These are phyloP conservation scores for Stomatorhinus ivindoensis DNA, from an alignment of 2,113 vertebrate genomes.

Conservation along the genomic window DNA sequence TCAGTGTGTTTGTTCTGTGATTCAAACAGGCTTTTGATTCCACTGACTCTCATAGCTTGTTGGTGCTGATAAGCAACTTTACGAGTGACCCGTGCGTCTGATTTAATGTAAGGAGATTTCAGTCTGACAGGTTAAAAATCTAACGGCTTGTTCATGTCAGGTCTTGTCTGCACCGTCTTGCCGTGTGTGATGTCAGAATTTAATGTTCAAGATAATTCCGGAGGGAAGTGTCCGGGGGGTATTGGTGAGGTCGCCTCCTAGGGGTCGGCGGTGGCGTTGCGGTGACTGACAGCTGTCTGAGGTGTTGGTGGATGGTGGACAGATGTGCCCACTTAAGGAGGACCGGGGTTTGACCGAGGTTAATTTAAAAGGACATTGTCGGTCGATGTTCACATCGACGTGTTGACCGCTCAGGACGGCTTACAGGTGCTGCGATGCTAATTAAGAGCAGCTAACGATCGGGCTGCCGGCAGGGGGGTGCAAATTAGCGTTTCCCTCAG, in stretches of 20 bases:
- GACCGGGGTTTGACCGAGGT: background rate
- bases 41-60: background rate
- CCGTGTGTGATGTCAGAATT: background rate
- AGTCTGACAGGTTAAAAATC: background rate
- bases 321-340: background rate
- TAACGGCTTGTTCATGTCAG: background rate
- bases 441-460: background rate
- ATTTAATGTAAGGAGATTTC: background rate
- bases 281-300: conserved; percentile 31
- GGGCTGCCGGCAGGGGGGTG: background rate
- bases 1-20: background rate
- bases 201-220: background rate
- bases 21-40: background rate
- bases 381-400: background rate
- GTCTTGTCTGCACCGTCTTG: background rate
- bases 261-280: background rate
- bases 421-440: background rate
- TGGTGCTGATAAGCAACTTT: background rate
- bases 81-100: background rate
- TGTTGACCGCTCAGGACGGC: background rate
- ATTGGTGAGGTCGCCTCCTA: background rate
- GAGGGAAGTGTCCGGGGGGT: background rate
- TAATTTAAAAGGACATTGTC: background rate
- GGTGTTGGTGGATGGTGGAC: conserved; percentile 18
- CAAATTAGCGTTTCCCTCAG: background rate